phyloP scores from a whole-genome alignment of 1,140 invertebrate genomes.

The Aradophagus sp. region DNA sequence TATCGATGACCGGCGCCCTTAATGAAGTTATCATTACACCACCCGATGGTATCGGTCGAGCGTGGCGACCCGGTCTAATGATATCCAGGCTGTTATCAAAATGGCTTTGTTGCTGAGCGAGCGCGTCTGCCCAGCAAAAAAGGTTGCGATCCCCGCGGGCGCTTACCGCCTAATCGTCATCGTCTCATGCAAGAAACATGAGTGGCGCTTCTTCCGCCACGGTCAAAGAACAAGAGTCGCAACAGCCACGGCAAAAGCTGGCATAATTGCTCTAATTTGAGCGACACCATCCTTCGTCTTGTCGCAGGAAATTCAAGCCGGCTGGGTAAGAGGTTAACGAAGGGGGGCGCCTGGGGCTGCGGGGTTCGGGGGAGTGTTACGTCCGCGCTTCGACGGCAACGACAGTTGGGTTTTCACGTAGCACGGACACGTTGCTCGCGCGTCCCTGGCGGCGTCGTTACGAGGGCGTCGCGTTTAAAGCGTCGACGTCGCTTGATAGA shows the following conservation, averaged over 20 bases:
- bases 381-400: constrained; percentile 46
- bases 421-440: constrained; percentile 61
- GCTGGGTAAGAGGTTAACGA: constrained; percentile 58
- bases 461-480: constrained; percentile 69
- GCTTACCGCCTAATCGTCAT: constrained; percentile 17
- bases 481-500: constrained; percentile 63
- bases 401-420: constrained; percentile 54
- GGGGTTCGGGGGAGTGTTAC: constrained; percentile 13
- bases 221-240: constrained; percentile 41
- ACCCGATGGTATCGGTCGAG: neutral
- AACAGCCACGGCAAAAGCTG: constrained; percentile 37
- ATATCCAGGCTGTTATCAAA: no score
- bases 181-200: constrained; percentile 39
- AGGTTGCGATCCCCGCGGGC: no score
- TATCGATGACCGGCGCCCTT: neutral
- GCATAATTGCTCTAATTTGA: constrained; percentile 58
- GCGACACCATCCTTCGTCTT: constrained; percentile 49
- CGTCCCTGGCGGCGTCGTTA: constrained; percentile 67
- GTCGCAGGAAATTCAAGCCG: constrained; percentile 56
- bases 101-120: no score
- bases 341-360: constrained; percentile 1
- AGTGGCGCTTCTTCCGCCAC: constrained; percentile 13
- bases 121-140: no score
- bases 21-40: neutral
- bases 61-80: no score